Evolutionary conservation across 2,797 vertebrate species (phyloP).

Genomic region (Sylvia borin): DNA sequence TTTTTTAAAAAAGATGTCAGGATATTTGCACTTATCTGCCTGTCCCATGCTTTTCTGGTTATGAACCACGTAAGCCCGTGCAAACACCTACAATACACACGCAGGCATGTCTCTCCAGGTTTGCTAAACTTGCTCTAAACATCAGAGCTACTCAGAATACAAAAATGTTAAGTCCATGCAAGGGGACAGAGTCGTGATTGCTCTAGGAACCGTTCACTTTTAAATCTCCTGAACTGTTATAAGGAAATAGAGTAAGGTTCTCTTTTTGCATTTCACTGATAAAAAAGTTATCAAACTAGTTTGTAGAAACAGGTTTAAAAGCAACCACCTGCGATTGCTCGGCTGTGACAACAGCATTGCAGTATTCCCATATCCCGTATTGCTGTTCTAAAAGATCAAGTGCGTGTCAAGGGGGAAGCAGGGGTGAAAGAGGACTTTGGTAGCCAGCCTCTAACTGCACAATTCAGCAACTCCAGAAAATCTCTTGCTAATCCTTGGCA

Average conservation of each 20-base stretch:
- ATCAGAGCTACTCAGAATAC: conserved; percentile 68
- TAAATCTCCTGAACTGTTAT: conserved; percentile 64
- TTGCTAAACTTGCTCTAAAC: conserved; percentile 60
- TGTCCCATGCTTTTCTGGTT: conserved; percentile 45
- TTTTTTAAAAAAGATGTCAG: conserved; percentile 27
- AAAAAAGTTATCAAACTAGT: conserved; percentile 78
- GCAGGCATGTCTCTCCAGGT: conserved; percentile 35
- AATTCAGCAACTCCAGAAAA: conserved; percentile 45
- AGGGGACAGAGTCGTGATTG: conserved; percentile 66
- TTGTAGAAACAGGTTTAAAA: conserved; percentile 76
- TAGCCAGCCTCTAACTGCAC: conserved; percentile 68
- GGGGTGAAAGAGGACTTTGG: conserved; percentile 73
- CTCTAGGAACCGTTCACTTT: conserved; percentile 55
- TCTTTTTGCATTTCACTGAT: conserved; percentile 72
- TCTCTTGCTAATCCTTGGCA: conserved; percentile 24
- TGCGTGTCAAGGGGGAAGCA: conserved; percentile 46
- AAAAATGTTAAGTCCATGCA: conserved; percentile 63
- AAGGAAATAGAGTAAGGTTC: conserved; percentile 62
- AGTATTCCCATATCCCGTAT: conserved; percentile 72
- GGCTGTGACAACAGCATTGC: conserved; percentile 59
- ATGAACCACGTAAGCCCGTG: conserved; percentile 49
- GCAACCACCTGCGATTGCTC: conserved; percentile 68
- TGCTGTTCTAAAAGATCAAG: conserved; percentile 76
- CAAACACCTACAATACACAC: conserved; percentile 48
- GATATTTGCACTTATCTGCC: conserved; percentile 63